phyloP scores from a whole-genome alignment of 2,888 invertebrate species.

The Eumacrocentrus americanus region DNA sequence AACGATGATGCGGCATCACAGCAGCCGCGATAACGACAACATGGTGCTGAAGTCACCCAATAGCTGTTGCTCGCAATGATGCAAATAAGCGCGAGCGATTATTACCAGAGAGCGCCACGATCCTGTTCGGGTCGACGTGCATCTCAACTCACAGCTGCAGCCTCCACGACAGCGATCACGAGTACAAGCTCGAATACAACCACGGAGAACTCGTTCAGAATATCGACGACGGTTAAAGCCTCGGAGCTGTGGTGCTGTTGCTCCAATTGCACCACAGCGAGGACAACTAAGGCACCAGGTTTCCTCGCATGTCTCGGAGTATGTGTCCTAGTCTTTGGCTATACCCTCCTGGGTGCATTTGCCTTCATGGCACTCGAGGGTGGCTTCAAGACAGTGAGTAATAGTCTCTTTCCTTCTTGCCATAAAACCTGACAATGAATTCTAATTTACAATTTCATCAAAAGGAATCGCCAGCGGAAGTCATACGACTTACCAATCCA shows the following conservation, averaged over 20 bases:
- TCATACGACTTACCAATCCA: constrained; percentile 13
- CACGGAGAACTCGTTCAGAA: constrained; percentile 34
- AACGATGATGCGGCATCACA: neutral
- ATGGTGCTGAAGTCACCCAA: neutral
- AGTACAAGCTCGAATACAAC: constrained; percentile 34
- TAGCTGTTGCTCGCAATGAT: constrained; percentile 34
- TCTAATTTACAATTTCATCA: neutral
- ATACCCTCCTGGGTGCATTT: constrained; percentile 90
- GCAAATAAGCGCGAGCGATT: constrained; percentile 52
- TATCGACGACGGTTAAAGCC: constrained; percentile 43
- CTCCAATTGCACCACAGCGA: constrained; percentile 64
- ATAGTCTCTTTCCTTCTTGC: neutral
- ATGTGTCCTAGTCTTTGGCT: constrained; percentile 84
- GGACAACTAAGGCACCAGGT: constrained; percentile 63
- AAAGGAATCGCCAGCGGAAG: constrained; percentile 21
- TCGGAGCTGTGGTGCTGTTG: constrained; percentile 65
- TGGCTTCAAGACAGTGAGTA: constrained; percentile 59
- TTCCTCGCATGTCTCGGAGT: constrained; percentile 82
- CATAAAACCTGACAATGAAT: too few relatives aligned
- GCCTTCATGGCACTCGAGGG: constrained; percentile 88
- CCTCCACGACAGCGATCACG: constrained; percentile 36
- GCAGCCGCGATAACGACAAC: neutral
- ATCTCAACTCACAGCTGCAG: constrained; percentile 29
- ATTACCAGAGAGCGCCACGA: constrained; percentile 53
- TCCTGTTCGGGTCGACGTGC: constrained; percentile 51